Percentiles rank a stretch among this genome's conserved stretches.
Conservation (phyloP, 2,797 vertebrate species). For the Sebastes flavidus region DNA sequence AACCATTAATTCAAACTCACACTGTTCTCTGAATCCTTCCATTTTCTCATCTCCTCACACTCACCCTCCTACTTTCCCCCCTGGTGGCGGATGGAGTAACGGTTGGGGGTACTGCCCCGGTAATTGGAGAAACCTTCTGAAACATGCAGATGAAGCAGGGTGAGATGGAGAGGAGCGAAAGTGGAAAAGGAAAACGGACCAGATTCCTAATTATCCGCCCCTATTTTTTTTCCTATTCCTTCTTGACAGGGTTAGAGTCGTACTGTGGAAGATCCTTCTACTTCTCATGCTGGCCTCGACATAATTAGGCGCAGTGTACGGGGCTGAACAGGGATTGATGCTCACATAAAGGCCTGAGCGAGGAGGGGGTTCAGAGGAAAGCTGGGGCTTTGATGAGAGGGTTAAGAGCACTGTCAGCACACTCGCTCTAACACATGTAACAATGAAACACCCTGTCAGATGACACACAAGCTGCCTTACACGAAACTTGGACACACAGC, state of each 20-base stretch:
- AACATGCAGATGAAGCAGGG: conserved; percentile 81
- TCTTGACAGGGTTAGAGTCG: conserved; percentile 53
- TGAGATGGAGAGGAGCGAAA: conserved; percentile 56
- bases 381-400: conserved; percentile 67
- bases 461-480: conserved; percentile 36
- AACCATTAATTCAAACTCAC: conserved; percentile 72
- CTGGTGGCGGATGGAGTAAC: conserved; percentile 66
- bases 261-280: conserved; percentile 38
- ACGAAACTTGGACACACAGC: background rate
- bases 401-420: conserved; percentile 71
- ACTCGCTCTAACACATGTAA: conserved; percentile 57
- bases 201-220: conserved; percentile 74
- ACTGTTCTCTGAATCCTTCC: conserved; percentile 58
- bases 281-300: conserved; percentile 50
- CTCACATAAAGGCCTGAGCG: conserved; percentile 52
- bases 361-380: conserved; percentile 59
- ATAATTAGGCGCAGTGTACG: conserved; percentile 71
- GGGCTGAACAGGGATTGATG: conserved; percentile 61
- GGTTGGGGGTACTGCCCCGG: conserved; percentile 58
- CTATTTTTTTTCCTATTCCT: conserved; percentile 20
- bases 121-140: conserved; percentile 81
- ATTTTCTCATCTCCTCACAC: conserved; percentile 47
- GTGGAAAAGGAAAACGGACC: conserved; percentile 65
- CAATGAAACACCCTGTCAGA: conserved; percentile 58
- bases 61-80: conserved; percentile 42